Conservation (phyloP, 2,797 vertebrate species). For the Cirrhinus mrigala region DNA sequence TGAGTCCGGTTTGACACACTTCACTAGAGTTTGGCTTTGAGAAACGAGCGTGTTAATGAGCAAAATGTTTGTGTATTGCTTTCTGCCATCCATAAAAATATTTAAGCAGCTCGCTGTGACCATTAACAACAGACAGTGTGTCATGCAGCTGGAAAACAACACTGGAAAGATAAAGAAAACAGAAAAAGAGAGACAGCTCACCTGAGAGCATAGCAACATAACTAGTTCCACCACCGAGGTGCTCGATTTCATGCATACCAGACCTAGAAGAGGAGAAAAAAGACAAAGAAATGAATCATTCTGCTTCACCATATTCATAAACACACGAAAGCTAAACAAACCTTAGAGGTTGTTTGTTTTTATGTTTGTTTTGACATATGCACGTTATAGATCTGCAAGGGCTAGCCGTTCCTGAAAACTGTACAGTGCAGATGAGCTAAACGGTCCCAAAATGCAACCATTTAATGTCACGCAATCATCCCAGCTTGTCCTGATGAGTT, state of each 20-base stretch:
- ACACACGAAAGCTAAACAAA: conserved; percentile 17
- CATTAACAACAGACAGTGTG: not conserved
- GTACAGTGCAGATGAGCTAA: not conserved
- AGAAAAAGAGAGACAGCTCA: conserved; percentile 69
- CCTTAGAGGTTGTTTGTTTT: conserved; percentile 4
- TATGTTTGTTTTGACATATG: conserved; percentile 5
- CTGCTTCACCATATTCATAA: not conserved
- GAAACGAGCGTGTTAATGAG: not conserved
- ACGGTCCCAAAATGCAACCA: not conserved
- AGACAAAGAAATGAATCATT: conserved; percentile 3
- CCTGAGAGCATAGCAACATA: conserved; percentile 99
- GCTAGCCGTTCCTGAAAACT: not conserved
- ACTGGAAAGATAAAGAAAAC: not conserved
- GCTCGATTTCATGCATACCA: conserved; percentile 99
- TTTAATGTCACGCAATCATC: not conserved
- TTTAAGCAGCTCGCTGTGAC: not conserved
- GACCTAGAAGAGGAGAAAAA: conserved; percentile 78
- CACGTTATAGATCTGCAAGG: not conserved
- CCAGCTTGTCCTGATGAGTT: conserved; percentile 22
- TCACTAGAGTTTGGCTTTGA: conserved; percentile 2
- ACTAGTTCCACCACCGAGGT: conserved; percentile 98
- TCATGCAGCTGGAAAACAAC: not conserved
- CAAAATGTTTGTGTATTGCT: not conserved
- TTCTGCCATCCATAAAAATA: conserved; percentile 23
- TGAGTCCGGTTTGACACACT: not conserved